Evolutionary conservation across 2,113 vertebrate genomes (phyloP).

Genomic region (Macrotus californicus): DNA sequence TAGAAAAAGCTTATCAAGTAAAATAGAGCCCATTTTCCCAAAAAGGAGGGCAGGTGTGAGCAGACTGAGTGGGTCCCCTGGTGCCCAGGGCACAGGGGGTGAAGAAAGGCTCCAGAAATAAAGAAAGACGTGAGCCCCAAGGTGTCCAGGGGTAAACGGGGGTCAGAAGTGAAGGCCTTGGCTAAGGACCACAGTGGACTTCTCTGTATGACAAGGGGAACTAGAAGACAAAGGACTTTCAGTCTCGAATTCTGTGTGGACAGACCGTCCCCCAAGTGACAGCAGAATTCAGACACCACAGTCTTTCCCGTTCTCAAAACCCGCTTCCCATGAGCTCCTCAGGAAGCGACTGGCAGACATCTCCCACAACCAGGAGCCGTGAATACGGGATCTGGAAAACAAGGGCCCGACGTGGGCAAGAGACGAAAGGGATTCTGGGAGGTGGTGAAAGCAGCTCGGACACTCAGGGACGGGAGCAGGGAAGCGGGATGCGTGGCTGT

Average conservation of each 20-base stretch:
- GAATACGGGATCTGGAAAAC: not conserved
- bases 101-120: not conserved
- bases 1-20: not conserved
- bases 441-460: not conserved
- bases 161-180: not conserved
- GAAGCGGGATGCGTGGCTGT: not conserved
- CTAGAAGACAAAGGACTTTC: not conserved
- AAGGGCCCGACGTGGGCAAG: not conserved
- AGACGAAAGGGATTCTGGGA: no score
- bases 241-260: accelerated
- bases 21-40: not conserved
- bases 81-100: accelerated
- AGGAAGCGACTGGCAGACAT: not conserved
- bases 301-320: not conserved
- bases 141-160: not conserved
- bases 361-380: not conserved
- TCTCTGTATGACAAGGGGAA: accelerated
- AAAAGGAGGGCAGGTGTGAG: not conserved
- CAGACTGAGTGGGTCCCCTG: accelerated
- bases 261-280: not conserved
- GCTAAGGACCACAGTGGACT: accelerated
- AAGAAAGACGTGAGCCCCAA: not conserved
- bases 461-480: not conserved
- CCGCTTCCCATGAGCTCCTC: not conserved
- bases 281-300: not conserved